Evolutionary conservation across 1,140 invertebrate species (phyloP).

Genomic region (Neuroterus valhalla): DNA sequence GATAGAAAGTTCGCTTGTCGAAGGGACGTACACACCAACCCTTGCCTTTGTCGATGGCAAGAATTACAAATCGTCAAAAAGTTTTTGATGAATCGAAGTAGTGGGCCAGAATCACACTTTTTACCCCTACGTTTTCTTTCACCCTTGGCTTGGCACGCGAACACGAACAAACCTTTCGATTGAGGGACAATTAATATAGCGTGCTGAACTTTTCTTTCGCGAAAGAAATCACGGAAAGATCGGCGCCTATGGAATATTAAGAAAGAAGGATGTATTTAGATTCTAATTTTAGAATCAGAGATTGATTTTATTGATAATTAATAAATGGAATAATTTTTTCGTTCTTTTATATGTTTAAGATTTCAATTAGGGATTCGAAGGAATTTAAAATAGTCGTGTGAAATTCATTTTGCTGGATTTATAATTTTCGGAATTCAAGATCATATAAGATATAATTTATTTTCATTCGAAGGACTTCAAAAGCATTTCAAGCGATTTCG

Average conservation of each 20-base stretch:
- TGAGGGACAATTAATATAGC: slow-evolving; percentile 23
- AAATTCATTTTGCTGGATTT: no score
- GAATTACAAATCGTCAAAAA: slow-evolving; percentile 57
- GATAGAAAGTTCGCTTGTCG: neutral
- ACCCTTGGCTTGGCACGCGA: slow-evolving; percentile 13
- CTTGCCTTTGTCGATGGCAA: slow-evolving; percentile 51
- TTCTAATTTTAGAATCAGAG: neutral
- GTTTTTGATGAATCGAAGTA: slow-evolving; percentile 56
- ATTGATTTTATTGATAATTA: neutral
- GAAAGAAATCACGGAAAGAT: neutral
- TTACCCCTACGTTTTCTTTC: slow-evolving; percentile 15
- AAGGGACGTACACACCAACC: slow-evolving; percentile 34
- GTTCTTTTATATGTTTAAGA: no score
- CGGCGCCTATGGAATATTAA: neutral
- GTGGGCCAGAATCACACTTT: slow-evolving; percentile 28
- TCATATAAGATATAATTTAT: no score
- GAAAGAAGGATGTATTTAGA: neutral
- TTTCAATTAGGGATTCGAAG: no score
- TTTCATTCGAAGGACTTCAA: no score
- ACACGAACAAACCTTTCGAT: slow-evolving; percentile 25
- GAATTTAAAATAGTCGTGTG: no score
- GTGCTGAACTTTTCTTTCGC: neutral
- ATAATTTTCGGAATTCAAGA: no score
- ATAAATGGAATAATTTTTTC: no score
- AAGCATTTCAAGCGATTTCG: no score